These are phyloP conservation scores for Oncorhynchus kisutch DNA, from an alignment of 2,113 vertebrate genomes.

Conservation along the genomic window DNA sequence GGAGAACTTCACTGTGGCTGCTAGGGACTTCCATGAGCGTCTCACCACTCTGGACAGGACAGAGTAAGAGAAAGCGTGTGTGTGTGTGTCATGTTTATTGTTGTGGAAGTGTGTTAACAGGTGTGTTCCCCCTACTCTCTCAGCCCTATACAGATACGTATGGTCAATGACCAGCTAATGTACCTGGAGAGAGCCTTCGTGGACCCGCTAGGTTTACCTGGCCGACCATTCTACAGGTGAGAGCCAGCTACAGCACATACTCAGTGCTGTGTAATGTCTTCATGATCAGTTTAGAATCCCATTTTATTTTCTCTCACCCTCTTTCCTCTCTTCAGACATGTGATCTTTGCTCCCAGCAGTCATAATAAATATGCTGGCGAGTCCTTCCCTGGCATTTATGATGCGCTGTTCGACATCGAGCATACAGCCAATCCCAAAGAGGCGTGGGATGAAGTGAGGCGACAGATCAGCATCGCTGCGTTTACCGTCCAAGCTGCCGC, in stretches of 20 bases:
- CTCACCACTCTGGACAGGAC: slow-evolving; percentile 75
- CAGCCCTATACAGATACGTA: slow-evolving; percentile 75
- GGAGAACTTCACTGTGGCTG: slow-evolving; percentile 82
- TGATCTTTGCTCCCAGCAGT: slow-evolving; percentile 92
- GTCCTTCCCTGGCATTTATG: slow-evolving; percentile 92
- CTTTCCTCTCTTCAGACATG: slow-evolving; percentile 73
- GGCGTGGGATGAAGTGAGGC: slow-evolving; percentile 87
- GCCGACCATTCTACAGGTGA: slow-evolving; percentile 91
- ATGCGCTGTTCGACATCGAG: slow-evolving; percentile 87
- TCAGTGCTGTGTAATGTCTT: background rate
- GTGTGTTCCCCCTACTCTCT: slow-evolving; percentile 19
- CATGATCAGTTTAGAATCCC: background rate
- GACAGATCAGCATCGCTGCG: slow-evolving; percentile 86
- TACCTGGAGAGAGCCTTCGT: slow-evolving; percentile 89
- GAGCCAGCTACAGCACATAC: slow-evolving; percentile 4
- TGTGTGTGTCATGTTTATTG: background rate
- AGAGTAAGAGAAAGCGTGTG: slow-evolving; percentile 73
- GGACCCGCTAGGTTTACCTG: slow-evolving; percentile 90
- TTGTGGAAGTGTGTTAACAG: background rate
- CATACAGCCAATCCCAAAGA: slow-evolving; percentile 63
- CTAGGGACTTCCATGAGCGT: slow-evolving; percentile 79
- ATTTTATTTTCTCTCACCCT: background rate
- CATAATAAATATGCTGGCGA: slow-evolving; percentile 92
- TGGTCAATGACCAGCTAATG: slow-evolving; percentile 91
- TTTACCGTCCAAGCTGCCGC: slow-evolving; percentile 89